Conservation (phyloP, 2,888 invertebrate genomes). For the Plagiodera versicolora region DNA sequence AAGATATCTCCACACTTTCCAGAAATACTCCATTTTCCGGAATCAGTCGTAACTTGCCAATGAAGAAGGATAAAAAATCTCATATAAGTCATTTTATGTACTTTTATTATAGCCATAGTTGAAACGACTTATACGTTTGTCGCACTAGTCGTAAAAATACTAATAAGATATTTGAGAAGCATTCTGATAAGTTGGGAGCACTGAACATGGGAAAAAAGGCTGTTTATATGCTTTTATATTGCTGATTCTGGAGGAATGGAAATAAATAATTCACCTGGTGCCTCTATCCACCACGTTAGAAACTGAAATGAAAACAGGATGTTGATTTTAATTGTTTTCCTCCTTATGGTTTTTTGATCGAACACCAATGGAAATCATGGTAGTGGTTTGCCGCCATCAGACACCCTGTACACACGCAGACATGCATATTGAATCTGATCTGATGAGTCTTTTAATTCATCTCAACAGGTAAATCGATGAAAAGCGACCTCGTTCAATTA, state of each 20-base stretch:
- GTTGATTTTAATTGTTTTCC: too few relatives aligned
- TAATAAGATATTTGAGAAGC: slow-evolving; percentile 1
- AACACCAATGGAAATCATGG: too few relatives aligned
- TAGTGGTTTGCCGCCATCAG: too few relatives aligned
- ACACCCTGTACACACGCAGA: too few relatives aligned
- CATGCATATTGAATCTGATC: background rate
- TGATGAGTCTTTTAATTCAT: background rate
- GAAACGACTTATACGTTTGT: background rate
- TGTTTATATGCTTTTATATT: background rate
- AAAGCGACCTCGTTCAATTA: slow-evolving; percentile 11
- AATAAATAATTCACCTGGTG: background rate
- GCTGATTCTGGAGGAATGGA: background rate
- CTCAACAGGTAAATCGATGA: slow-evolving; percentile 8
- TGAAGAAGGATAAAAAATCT: slow-evolving; percentile 17
- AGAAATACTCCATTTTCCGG: slow-evolving; percentile 10
- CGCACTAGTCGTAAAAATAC: background rate
- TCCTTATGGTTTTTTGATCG: too few relatives aligned
- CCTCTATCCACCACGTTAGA: background rate
- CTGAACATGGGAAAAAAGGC: background rate
- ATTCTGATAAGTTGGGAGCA: background rate
- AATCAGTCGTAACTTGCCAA: slow-evolving; percentile 21
- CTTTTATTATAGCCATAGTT: slow-evolving; percentile 13
- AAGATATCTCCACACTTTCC: background rate
- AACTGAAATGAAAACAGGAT: too few relatives aligned
- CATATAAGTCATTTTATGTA: slow-evolving; percentile 24